Percentiles rank a stretch among this genome's conserved stretches.
Conservation (phyloP, 2,888 invertebrate species). For the Drosophila putrida region DNA sequence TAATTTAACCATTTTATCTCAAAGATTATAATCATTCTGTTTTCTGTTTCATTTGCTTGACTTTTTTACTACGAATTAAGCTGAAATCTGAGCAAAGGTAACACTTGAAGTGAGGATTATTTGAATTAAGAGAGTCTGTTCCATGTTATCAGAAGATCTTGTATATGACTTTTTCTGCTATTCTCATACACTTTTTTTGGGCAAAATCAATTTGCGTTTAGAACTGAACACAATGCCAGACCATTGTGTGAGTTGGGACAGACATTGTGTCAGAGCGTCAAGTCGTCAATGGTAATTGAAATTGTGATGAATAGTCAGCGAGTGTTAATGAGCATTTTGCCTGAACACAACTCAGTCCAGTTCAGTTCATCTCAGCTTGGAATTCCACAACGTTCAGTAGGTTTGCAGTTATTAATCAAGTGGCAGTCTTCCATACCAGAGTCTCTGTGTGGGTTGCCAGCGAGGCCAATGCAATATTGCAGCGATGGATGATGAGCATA, state of each 20-base stretch:
- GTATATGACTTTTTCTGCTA: not conserved
- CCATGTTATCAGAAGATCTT: not conserved
- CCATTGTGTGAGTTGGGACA: constrained; percentile 35
- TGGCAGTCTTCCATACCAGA: constrained; percentile 5
- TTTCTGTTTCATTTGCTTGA: no score
- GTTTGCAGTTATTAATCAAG: constrained; percentile 56
- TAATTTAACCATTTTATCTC: no score
- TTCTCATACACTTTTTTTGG: not conserved
- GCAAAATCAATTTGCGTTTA: constrained; percentile 1
- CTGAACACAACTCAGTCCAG: constrained; percentile 5
- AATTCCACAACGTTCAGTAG: constrained; percentile 46
- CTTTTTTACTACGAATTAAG: not conserved
- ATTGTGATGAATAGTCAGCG: constrained; percentile 66
- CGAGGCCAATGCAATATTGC: constrained; percentile 51
- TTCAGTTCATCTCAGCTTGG: constrained; percentile 1
- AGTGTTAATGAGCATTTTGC: constrained; percentile 72
- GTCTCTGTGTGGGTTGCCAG: constrained; percentile 18
- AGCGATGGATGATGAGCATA: constrained; percentile 29
- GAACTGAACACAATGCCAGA: constrained; percentile 33
- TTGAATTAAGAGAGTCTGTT: not conserved
- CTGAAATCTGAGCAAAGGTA: not conserved
- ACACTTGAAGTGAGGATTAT: not conserved
- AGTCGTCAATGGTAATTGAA: constrained; percentile 62
- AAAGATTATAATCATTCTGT: no score
- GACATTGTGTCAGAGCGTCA: constrained; percentile 5